Base-by-base conservation (phyloP, 2,797 vertebrate genomes). In the Benthosema pterotum region DNA sequence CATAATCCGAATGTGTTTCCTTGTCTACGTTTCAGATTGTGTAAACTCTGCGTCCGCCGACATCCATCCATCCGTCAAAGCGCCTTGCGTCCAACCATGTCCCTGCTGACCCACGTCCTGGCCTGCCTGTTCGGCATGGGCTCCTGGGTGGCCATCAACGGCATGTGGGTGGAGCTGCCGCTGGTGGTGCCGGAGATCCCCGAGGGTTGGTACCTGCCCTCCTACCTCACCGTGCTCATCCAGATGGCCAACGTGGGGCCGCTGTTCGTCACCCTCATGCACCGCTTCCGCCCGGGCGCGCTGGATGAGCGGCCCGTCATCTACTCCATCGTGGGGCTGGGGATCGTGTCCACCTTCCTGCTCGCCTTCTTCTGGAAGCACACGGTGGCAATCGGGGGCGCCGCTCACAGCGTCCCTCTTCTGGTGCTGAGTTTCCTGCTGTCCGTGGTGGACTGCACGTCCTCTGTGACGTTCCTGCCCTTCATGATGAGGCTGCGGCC, bases 81-180 rank as follows among this genome's bases (percentile, higher is more conserved):
- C n/a, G 32, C 53, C 52, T 22, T 38, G n/a, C 80, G 78, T n/a
- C n/a, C n/a, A n/a, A n/a, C 67, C 72, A 95, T 95, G 94, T 88
- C 90, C 1, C 65, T 93, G 63, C 52, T 91, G 19, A 89, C 92
- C 38, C 94, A 95, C 1, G 45, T 88, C 6, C 74, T 95, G 61
- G 89, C 88, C 0, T 94, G 93, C 79, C 84, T 95, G 16, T 93
- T 95, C 13, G 94, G 94, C 15, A 92, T 93, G 54, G 94, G 94
- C 57, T 95, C 94, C 52, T 95, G 94, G 94, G 92, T 95, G 49
- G 93, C 94, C 69, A 94, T 95, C 84, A 95, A 95, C 2, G 94
- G 94, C 13, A 89, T 95, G 87, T 95, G 94, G 94, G 94, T 95
- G 69, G 94, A 95, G 78, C 90, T 95, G 4, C 94, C 94, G 1